These are phyloP conservation scores for Erebia palarica DNA, from an alignment of 2,888 invertebrate genomes.

Conservation along the genomic window DNA sequence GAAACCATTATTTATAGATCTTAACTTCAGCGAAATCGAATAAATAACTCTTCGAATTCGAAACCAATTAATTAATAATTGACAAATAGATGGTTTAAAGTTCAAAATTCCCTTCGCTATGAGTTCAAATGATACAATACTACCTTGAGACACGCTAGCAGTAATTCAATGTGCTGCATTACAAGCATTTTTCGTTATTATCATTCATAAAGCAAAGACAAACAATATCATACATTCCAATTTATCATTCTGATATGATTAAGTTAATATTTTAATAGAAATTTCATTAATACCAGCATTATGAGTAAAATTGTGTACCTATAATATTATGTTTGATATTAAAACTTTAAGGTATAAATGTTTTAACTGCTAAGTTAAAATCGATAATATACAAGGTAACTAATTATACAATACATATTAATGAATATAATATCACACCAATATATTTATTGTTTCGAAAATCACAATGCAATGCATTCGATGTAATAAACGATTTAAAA, in stretches of 20 bases:
- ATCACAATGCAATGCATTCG: conserved; percentile 78
- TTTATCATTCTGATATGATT: neutral
- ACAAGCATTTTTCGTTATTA: neutral
- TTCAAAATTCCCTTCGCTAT: neutral
- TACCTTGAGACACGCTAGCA: neutral
- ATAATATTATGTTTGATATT: conserved; percentile 41
- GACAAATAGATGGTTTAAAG: no score
- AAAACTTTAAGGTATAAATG: conserved; percentile 41
- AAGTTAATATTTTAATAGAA: neutral
- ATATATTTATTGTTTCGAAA: conserved; percentile 74
- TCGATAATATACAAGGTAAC: conserved; percentile 61
- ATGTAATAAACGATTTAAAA: conserved; percentile 76
- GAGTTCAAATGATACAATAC: neutral
- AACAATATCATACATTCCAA: neutral
- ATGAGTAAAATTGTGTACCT: conserved; percentile 11
- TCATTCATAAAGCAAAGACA: neutral
- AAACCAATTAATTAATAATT: no score
- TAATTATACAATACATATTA: conserved; percentile 30
- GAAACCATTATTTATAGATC: no score
- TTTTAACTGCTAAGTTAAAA: conserved; percentile 46
- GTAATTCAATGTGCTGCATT: neutral
- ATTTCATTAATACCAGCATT: neutral
- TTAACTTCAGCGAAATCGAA: no score
- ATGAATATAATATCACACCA: conserved; percentile 55
- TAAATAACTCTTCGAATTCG: no score